Conservation (phyloP, 2,888 invertebrate genomes). For the Harpalus rubripes region DNA sequence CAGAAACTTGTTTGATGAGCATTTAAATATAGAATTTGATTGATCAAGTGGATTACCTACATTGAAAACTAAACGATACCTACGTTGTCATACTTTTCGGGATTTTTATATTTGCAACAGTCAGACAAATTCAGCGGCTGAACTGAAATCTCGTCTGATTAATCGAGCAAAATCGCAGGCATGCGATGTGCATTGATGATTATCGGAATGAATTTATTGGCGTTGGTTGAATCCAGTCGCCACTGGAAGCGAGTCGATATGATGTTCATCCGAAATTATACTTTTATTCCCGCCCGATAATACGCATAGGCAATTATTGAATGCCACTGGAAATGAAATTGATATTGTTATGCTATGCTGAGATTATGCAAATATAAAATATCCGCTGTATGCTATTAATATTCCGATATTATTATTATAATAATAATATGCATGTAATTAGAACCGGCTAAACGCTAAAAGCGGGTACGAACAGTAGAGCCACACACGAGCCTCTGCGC, state of each 20-base stretch:
- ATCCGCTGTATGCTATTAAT: not conserved
- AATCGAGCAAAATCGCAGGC: conserved; percentile 28
- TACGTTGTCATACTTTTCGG: not conserved
- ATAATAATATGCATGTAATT: not conserved
- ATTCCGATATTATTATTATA: not conserved
- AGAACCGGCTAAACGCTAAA: not conserved
- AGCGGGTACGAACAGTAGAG: too few species aligned
- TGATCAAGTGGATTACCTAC: not conserved
- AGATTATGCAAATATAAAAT: not conserved
- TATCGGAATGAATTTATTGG: conserved; percentile 61
- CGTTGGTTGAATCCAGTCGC: conserved; percentile 33
- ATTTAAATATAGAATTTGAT: not conserved
- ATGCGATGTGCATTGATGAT: conserved; percentile 54
- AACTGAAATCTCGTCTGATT: conserved; percentile 47
- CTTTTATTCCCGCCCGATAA: conserved; percentile 33
- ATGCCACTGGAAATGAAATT: conserved; percentile 21
- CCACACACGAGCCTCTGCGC: too few species aligned
- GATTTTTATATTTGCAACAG: conserved; percentile 36
- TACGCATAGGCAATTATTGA: conserved; percentile 36
- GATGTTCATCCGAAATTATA: conserved; percentile 43
- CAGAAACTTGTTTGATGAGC: not conserved
- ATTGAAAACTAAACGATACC: not conserved
- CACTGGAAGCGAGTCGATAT: conserved; percentile 38
- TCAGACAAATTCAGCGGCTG: conserved; percentile 28
- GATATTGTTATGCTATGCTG: conserved; percentile 8